These are phyloP conservation scores for Atractosteus spatula DNA, from an alignment of 2,113 vertebrate species.

Conservation along the genomic window DNA sequence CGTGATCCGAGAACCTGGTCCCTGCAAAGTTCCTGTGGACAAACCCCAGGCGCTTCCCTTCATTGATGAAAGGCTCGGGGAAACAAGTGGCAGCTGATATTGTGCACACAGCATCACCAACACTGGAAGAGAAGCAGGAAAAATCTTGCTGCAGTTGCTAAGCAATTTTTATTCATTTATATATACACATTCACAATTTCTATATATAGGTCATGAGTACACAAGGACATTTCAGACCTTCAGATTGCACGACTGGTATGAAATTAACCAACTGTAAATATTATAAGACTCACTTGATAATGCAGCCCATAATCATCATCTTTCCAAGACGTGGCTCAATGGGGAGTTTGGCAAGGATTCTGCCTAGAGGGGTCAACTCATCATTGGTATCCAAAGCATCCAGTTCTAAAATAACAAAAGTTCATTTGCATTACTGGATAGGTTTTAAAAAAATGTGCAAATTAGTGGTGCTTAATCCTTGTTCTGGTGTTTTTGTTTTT, in stretches of 20 bases:
- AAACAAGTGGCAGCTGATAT: slow-evolving; percentile 91
- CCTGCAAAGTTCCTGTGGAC: slow-evolving; percentile 92
- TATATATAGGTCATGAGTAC: background rate
- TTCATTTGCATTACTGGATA: background rate
- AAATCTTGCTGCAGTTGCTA: background rate
- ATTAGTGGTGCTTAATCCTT: too few relatives aligned
- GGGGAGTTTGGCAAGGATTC: slow-evolving; percentile 87
- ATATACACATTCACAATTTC: background rate
- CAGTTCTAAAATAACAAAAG: slow-evolving; percentile 65
- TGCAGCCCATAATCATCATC: slow-evolving; percentile 98
- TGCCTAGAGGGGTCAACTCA: slow-evolving; percentile 89
- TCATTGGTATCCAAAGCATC: slow-evolving; percentile 89
- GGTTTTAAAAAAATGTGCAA: too few relatives aligned
- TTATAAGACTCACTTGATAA: slow-evolving; percentile 80
- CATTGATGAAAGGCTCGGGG: slow-evolving; percentile 89
- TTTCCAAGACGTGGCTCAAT: slow-evolving; percentile 94
- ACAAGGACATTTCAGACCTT: too few relatives aligned
- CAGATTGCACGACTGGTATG: background rate
- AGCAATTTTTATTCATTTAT: background rate
- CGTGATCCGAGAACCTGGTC: slow-evolving; percentile 86
- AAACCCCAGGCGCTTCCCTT: slow-evolving; percentile 87
- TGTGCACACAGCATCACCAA: slow-evolving; percentile 91
- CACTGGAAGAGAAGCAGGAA: slow-evolving; percentile 62
- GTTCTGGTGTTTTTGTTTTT: too few relatives aligned
- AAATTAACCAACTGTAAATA: too few relatives aligned